Conservation (phyloP, 2,888 invertebrate species). For the Octonoba sinensis region DNA sequence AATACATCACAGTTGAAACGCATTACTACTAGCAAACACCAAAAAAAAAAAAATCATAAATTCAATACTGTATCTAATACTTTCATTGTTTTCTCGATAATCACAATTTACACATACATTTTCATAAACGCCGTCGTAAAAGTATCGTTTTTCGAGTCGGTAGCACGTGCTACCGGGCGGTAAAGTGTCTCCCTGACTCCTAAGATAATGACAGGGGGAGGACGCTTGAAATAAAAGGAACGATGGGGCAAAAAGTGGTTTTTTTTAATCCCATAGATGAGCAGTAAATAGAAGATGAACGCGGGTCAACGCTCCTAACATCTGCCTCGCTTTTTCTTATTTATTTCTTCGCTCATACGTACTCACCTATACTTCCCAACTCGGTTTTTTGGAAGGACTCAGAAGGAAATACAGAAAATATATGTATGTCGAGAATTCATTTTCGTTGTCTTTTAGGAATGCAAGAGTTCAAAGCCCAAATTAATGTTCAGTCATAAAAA, state of each 20-base stretch:
- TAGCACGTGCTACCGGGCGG: not conserved
- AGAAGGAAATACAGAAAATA: too few relatives aligned
- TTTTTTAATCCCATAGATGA: not conserved
- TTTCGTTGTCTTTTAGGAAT: too few relatives aligned
- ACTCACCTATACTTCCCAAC: not conserved
- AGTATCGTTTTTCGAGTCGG: not conserved
- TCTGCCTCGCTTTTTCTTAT: slow-evolving; percentile 34
- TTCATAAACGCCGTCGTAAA: too few relatives aligned
- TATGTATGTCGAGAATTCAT: too few relatives aligned
- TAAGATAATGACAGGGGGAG: slow-evolving; percentile 37
- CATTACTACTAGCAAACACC: too few relatives aligned
- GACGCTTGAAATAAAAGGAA: slow-evolving; percentile 2
- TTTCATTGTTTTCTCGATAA: too few relatives aligned
- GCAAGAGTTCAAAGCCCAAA: too few relatives aligned
- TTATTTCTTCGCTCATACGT: slow-evolving; percentile 1
- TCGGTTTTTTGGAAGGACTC: not conserved
- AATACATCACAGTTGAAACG: too few relatives aligned
- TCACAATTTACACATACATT: too few relatives aligned
- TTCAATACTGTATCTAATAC: too few relatives aligned
- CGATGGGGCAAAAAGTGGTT: not conserved
- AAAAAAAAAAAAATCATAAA: too few relatives aligned
- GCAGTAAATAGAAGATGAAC: slow-evolving; percentile 2
- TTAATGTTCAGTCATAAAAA: too few relatives aligned
- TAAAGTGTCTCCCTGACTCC: not conserved
- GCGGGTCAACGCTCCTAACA: slow-evolving; percentile 44